phyloP scores from a whole-genome alignment of 2,888 invertebrate genomes.

The Fissipunctia ypsillon region DNA sequence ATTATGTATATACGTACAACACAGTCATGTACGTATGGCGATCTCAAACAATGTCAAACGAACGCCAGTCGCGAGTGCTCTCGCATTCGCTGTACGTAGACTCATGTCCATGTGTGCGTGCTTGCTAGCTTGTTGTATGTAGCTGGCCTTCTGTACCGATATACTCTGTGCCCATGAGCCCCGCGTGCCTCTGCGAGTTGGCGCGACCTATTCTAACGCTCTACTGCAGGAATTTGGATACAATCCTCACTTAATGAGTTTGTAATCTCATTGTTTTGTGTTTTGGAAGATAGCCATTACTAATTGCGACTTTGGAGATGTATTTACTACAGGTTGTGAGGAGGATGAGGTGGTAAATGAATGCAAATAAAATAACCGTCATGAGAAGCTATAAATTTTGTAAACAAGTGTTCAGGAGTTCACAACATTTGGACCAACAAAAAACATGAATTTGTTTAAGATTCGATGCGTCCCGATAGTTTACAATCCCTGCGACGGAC shows the following conservation, averaged over 20 bases:
- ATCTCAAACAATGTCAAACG: too few species aligned
- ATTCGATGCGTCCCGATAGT: too few species aligned
- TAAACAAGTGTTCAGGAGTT: too few species aligned
- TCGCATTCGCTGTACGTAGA: background rate
- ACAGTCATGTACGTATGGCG: too few species aligned
- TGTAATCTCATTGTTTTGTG: slow-evolving; percentile 60
- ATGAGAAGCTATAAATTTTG: too few species aligned
- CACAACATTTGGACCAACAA: too few species aligned
- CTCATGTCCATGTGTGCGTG: background rate
- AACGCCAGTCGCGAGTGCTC: background rate
- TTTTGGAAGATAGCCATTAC: slow-evolving; percentile 41
- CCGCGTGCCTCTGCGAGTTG: slow-evolving; percentile 5
- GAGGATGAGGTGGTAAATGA: background rate
- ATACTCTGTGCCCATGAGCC: slow-evolving; percentile 1
- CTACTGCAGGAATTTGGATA: slow-evolving; percentile 51
- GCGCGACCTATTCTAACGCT: slow-evolving; percentile 52
- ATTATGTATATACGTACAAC: too few species aligned
- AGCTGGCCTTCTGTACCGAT: background rate
- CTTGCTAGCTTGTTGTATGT: background rate
- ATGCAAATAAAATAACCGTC: background rate
- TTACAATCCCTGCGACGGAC: too few species aligned
- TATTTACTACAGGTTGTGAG: slow-evolving; percentile 31
- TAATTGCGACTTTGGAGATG: slow-evolving; percentile 37
- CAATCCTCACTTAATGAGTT: slow-evolving; percentile 65
- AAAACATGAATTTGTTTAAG: too few species aligned